Evolutionary conservation across 2,888 invertebrate species (phyloP), one percentile per base, ranked within the genome.

Genomic region (Xestobium rufovillosum): DNA sequence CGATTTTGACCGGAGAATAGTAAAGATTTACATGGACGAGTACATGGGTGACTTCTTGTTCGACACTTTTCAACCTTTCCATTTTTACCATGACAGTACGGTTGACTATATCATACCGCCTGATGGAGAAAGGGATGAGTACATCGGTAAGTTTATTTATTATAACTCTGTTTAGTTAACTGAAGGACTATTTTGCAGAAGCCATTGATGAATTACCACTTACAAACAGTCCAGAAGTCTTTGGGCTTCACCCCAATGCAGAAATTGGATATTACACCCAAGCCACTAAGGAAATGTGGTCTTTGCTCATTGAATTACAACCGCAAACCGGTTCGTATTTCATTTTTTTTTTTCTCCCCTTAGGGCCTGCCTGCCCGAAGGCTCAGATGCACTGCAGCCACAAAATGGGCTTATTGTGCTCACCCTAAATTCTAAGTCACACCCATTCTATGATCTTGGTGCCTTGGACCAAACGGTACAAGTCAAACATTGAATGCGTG

Each of bases 1-100:
- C 61, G 81, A 85, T 61, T 92, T 80, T 66, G 94, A 94, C 66
- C 75, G 91, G 8, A 78, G 92, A 43, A 82, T 91, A 8, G 81
- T 90, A 2, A 71, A 76, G 46, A 86, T 83, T 0, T 94, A 92
- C 66, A 89, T 92, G 86, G 80, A 90, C 60, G 92, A 94, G 64
- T 94, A 92, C 60, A 81, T 94, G 75, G 94, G 92, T 0, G 92
- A 94, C 59, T 94, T 92, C 63, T 71, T 94, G 32, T 91, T 94
- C 61, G 90, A 92, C 60, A 78, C 78, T 37, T 90, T 88, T 65
- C 88, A 91, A 62, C 87, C 88, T 0, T 94, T 90, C 68, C 87
- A 89, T 63, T 92, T 94, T 69, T 91, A 84, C 61, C 68, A 68
- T 31, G 86, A 89, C 58, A 66, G 73, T 1, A 61, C 67, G 8